Percentiles rank a stretch among this genome's conserved stretches.
Evolutionary conservation across 1,140 invertebrate species (phyloP).

Genomic region (Lasioglossum albipes): DNA sequence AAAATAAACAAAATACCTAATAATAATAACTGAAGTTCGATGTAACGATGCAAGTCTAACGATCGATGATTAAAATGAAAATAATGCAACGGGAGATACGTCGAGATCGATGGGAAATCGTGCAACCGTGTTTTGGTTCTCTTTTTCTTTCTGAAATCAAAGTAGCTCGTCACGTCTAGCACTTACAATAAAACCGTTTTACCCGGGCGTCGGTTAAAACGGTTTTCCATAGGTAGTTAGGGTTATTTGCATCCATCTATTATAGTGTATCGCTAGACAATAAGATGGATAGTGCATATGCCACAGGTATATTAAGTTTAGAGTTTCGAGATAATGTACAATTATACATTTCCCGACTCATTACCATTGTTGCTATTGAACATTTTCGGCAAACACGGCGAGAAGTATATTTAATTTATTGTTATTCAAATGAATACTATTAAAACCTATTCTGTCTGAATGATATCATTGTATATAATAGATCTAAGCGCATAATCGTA

Average conservation of each 20-base stretch:
- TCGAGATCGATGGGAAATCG: background rate
- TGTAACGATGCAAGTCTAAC: slow-evolving; percentile 13
- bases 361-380: slow-evolving; percentile 58
- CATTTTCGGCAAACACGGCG: slow-evolving; percentile 48
- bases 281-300: slow-evolving; percentile 54
- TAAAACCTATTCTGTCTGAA: slow-evolving; percentile 68
- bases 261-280: slow-evolving; percentile 49
- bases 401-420: slow-evolving; percentile 76
- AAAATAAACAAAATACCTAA: background rate
- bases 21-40: slow-evolving; percentile 14
- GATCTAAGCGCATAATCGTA: slow-evolving; percentile 72
- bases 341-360: slow-evolving; percentile 60
- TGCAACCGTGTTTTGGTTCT: slow-evolving; percentile 1
- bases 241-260: slow-evolving; percentile 57
- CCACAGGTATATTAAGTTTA: slow-evolving; percentile 66
- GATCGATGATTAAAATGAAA: background rate
- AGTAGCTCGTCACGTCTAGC: slow-evolving; percentile 5
- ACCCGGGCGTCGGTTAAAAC: slow-evolving; percentile 20
- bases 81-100: background rate
- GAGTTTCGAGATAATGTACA: slow-evolving; percentile 70
- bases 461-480: slow-evolving; percentile 80
- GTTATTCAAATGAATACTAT: slow-evolving; percentile 67
- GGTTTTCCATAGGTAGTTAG: slow-evolving; percentile 68
- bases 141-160: slow-evolving; percentile 20
- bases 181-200: slow-evolving; percentile 12